These are phyloP conservation scores for Malacoraja senta DNA, from an alignment of 2,797 vertebrate genomes.

Conservation along the genomic window DNA sequence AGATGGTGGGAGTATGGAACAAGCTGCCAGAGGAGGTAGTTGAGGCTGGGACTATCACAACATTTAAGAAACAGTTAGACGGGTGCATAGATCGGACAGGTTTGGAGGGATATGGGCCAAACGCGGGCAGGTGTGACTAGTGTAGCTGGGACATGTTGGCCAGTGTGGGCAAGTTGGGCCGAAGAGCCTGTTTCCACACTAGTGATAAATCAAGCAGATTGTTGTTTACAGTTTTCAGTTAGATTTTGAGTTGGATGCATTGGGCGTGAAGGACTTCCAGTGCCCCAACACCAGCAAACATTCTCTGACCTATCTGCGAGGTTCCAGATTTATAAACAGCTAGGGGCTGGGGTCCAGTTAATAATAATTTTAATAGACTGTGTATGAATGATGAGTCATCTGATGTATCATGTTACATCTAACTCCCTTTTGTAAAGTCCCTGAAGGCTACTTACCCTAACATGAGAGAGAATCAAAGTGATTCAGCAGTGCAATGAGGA, in stretches of 20 bases:
- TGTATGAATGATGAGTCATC: not conserved
- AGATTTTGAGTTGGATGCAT: not conserved
- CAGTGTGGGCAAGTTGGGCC: too few relatives aligned
- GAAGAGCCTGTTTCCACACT: too few relatives aligned
- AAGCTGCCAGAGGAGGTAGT: too few relatives aligned
- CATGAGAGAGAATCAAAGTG: not conserved
- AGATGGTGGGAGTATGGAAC: too few relatives aligned
- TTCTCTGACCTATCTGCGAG: not conserved
- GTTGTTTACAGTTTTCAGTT: not conserved
- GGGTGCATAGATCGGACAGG: too few relatives aligned
- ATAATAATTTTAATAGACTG: too few relatives aligned
- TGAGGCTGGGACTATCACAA: too few relatives aligned
- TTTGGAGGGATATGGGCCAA: too few relatives aligned
- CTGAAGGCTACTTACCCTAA: not conserved
- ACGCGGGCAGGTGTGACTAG: too few relatives aligned
- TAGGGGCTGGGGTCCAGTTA: too few relatives aligned
- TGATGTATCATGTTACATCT: not conserved
- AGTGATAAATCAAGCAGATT: not conserved
- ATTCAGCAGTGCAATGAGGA: not conserved
- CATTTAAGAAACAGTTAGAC: too few relatives aligned
- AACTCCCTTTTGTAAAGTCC: not conserved
- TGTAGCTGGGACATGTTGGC: too few relatives aligned
- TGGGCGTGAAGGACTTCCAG: not conserved
- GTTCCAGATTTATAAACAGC: not conserved
- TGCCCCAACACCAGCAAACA: not conserved